These are phyloP conservation scores for Eupithecia pulchellata DNA, from an alignment of 2,888 invertebrate genomes.

Conservation along the genomic window DNA sequence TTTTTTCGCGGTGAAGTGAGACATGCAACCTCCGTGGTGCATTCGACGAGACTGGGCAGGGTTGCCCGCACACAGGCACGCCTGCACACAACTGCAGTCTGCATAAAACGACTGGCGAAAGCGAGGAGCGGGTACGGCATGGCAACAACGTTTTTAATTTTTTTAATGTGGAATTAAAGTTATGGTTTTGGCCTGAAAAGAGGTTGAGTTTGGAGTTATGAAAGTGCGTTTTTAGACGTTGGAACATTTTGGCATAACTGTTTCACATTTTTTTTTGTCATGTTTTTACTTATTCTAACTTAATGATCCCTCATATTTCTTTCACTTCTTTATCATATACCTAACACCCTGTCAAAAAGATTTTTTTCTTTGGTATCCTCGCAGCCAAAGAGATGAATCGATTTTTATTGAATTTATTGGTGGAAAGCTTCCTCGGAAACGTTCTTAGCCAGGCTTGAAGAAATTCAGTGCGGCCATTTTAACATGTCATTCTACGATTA, in stretches of 20 bases:
- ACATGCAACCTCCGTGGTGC: conserved; percentile 54
- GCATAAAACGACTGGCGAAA: conserved; percentile 49
- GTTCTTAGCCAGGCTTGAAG: too few species aligned
- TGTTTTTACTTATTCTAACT: neutral
- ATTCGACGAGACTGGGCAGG: conserved; percentile 49
- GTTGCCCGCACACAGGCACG: conserved; percentile 33
- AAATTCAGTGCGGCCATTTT: too few species aligned
- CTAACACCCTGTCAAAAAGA: too few species aligned
- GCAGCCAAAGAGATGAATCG: too few species aligned
- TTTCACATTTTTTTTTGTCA: neutral
- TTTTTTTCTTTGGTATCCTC: too few species aligned
- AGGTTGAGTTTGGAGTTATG: neutral
- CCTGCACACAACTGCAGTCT: conserved; percentile 38
- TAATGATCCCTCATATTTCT: neutral
- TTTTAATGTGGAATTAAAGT: conserved; percentile 43
- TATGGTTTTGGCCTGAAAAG: conserved; percentile 30
- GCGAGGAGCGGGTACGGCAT: conserved; percentile 51
- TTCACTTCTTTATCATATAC: too few species aligned
- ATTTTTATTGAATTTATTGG: too few species aligned
- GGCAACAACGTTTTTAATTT: conserved; percentile 48
- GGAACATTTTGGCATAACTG: neutral
- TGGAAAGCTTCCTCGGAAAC: too few species aligned
- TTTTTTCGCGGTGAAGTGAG: conserved; percentile 21
- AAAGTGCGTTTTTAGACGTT: neutral
- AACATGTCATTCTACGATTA: too few species aligned